phyloP scores from a whole-genome alignment of 2,888 invertebrate genomes.

The Ophonus ardosiacus region DNA sequence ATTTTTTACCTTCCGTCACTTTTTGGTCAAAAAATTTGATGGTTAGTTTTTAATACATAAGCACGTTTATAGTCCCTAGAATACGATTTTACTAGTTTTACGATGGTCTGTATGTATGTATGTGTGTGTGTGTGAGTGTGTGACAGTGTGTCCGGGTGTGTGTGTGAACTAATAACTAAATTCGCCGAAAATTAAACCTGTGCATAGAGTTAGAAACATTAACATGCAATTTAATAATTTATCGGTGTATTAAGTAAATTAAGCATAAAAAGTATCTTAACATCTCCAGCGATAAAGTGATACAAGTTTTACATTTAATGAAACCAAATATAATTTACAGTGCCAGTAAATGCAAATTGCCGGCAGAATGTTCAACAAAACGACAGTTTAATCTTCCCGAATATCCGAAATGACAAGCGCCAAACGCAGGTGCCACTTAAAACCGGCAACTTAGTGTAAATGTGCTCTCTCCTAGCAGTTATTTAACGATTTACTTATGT shows the following conservation, averaged over 20 bases:
- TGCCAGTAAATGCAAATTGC: slow-evolving; percentile 52
- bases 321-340: slow-evolving; percentile 32
- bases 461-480: slow-evolving; percentile 46
- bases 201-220: neutral
- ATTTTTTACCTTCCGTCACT: no score
- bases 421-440: slow-evolving; percentile 57
- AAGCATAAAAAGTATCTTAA: slow-evolving; percentile 18
- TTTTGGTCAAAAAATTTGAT: no score
- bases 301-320: slow-evolving; percentile 25
- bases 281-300: slow-evolving; percentile 24
- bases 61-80: no score
- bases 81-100: no score
- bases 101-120: no score
- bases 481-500: slow-evolving; percentile 59
- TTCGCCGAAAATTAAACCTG: no score
- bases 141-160: no score
- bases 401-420: slow-evolving; percentile 56
- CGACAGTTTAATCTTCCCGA: slow-evolving; percentile 58
- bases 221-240: neutral
- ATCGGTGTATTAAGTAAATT: neutral
- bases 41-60: no score
- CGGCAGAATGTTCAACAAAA: slow-evolving; percentile 47
- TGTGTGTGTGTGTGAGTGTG: no score
- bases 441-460: slow-evolving; percentile 41
- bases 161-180: no score